Evolutionary conservation across 2,888 invertebrate genomes (phyloP), one percentile per base, ranked within the genome.

Genomic region (Clitarchus hookeri): DNA sequence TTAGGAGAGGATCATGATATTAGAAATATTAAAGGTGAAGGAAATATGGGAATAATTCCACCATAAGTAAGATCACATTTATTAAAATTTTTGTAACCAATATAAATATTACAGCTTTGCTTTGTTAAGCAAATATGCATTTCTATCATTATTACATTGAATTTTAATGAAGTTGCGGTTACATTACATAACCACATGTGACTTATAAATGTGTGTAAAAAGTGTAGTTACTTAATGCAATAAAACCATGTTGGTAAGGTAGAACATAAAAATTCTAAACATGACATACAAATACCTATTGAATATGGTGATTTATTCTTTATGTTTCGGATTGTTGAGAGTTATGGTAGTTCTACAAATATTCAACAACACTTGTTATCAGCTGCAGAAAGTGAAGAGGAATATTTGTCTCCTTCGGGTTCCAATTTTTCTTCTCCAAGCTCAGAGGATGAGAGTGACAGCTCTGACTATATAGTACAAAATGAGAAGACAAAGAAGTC

Each of bases 361-460:
- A 23, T 65, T 19, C 65, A 65, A n/a, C 8, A 65, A 65, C 8
- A 3, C 65, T 23, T n/a, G 65, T 65, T 65, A n/a, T 65, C 65
- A 23, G 8, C 65, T 65, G n/a, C 65, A 65, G 65, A 65, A 65
- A 65, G 8, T 65, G 8, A 65, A 65, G 23, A 65, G n/a, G 65
- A 65, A 23, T 1, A 65, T 65, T 65, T 65, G 65, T 65, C 65
- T 23, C 65, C 0, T 65, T 65, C 65, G 6, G 65, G 65, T 65
- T 65, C 65, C 65, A 65, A 65, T 65, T 65, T 65, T 65, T 65
- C 65, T 65, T 65, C 65, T 65, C 65, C 65, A 19, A 65, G 16
- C 65, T 65, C 65, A n/a, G 23, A 65, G 6, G 12, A 65, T 65
- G 65, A 65, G 16, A 12, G 65, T 65, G 65, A 23, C 16, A 65